phyloP scores from a whole-genome alignment of 2,797 vertebrate genomes.

The Melanotaenia trifasciata region DNA sequence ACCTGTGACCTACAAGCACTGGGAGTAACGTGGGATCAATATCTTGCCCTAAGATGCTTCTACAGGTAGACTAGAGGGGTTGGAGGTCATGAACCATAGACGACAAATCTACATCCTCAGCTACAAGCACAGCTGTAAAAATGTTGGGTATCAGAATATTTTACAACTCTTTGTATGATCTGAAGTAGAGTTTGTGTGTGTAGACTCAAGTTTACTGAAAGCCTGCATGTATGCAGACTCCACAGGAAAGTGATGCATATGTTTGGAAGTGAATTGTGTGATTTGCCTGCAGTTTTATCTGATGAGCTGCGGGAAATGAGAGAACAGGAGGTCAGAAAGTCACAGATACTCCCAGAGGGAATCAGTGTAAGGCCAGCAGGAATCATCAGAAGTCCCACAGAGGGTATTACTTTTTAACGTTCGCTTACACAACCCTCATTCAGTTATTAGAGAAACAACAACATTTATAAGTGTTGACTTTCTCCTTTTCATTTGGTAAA shows the following conservation, averaged over 20 bases:
- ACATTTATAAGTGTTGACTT: neutral
- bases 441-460: neutral
- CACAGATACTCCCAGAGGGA: conserved; percentile 45
- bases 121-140: too few species aligned
- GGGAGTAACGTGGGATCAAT: too few species aligned
- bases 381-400: conserved; percentile 29
- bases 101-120: too few species aligned
- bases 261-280: conserved; percentile 34
- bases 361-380: conserved; percentile 10
- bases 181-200: too few species aligned
- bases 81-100: too few species aligned
- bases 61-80: too few species aligned
- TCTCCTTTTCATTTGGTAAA: neutral
- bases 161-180: too few species aligned
- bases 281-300: conserved; percentile 45
- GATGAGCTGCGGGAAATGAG: conserved; percentile 48
- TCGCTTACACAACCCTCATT: too few species aligned
- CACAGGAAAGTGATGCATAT: conserved; percentile 16
- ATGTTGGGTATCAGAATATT: too few species aligned
- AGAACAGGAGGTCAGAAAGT: conserved; percentile 41
- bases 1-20: too few species aligned
- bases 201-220: neutral
- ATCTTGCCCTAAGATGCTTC: too few species aligned
- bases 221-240: conserved; percentile 20
- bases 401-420: conserved; percentile 6